phyloP scores from a whole-genome alignment of 2,797 vertebrate species.

The Nyctalus aviator region DNA sequence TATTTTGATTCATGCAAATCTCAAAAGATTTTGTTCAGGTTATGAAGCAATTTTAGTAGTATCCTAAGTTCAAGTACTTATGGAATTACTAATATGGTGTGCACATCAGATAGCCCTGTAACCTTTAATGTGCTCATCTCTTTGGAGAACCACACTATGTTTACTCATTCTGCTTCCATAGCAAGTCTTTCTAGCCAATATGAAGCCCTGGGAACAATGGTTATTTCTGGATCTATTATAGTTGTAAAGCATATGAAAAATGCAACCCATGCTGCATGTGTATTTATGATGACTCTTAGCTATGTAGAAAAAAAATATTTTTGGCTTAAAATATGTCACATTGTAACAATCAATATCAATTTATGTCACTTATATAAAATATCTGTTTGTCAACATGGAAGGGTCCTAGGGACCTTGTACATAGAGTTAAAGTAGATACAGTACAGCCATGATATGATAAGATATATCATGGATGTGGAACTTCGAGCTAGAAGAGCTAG shows the following conservation, averaged over 20 bases:
- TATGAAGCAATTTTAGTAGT: background rate
- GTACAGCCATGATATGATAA: background rate
- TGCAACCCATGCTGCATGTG: background rate
- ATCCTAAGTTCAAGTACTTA: background rate
- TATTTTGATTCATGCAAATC: background rate
- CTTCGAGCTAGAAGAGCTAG: background rate
- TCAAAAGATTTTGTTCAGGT: conserved; percentile 13
- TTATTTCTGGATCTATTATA: background rate
- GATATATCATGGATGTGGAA: background rate
- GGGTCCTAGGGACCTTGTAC: background rate
- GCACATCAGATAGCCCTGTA: background rate
- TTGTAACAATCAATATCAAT: background rate
- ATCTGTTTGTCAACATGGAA: background rate
- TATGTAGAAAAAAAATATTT: background rate
- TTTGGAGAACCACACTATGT: background rate
- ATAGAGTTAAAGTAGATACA: background rate
- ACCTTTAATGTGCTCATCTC: background rate
- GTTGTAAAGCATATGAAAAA: background rate
- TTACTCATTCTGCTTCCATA: background rate
- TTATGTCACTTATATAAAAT: background rate
- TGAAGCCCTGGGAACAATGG: background rate
- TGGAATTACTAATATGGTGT: background rate
- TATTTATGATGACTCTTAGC: background rate
- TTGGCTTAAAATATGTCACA: background rate
- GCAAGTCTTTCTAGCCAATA: background rate